A percentile compares a stretch with the other conserved stretches of the same genome.
These are phyloP conservation scores for Sinella curviseta DNA, from an alignment of 1,140 invertebrate species.

Conservation along the genomic window DNA sequence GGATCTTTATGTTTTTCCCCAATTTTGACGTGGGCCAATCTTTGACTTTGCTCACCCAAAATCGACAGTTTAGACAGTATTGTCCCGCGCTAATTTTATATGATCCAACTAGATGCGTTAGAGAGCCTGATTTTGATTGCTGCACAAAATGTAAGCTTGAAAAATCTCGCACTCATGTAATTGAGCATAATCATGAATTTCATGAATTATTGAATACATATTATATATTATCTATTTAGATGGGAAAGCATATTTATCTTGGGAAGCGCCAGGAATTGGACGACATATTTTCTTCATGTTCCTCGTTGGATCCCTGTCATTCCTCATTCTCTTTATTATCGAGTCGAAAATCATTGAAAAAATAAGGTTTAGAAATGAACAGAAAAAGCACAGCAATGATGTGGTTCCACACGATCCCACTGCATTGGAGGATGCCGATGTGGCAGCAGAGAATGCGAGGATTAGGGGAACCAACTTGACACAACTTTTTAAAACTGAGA, in stretches of 20 bases:
- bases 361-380: conserved; percentile 27
- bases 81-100: background rate
- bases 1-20: conserved; percentile 63
- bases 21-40: conserved; percentile 68
- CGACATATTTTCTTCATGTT: conserved; percentile 60
- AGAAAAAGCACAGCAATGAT: background rate
- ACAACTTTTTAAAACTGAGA: conserved; percentile 51
- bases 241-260: conserved; percentile 54
- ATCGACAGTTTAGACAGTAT: conserved; percentile 7
- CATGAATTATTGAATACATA: background rate
- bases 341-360: conserved; percentile 57
- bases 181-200: background rate
- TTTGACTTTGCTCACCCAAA: conserved; percentile 25
- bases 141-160: conserved; percentile 32
- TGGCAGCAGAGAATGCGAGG: conserved; percentile 54
- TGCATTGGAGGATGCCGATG: background rate
- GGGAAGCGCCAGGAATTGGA: conserved; percentile 61
- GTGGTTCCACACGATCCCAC: background rate
- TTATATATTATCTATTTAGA: conserved; percentile 5
- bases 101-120: background rate
- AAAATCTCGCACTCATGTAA: background rate
- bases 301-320: conserved; percentile 57
- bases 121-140: conserved; percentile 24
- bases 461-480: conserved; percentile 52
- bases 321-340: conserved; percentile 57